phyloP scores from a whole-genome alignment of 2,888 invertebrate species.

The Drosophila barbarae region DNA sequence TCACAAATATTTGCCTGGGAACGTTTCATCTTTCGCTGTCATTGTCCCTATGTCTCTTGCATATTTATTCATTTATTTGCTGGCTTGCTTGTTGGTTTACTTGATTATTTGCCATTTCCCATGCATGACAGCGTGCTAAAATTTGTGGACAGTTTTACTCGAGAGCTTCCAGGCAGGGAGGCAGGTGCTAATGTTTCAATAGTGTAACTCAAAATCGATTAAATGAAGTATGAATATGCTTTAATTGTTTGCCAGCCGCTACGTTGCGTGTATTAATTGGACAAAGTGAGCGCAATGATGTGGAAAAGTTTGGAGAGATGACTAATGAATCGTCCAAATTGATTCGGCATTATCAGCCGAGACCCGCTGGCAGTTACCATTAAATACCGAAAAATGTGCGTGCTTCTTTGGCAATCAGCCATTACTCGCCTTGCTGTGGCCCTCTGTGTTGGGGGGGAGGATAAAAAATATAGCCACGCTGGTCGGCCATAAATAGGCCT shows the following conservation, averaged over 20 bases:
- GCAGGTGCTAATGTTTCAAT: constrained; percentile 10
- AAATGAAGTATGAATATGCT: constrained; percentile 16
- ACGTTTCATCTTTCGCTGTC: constrained; percentile 11
- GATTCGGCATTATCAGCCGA: constrained; percentile 11
- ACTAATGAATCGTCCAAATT: constrained; percentile 20
- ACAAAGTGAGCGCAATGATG: constrained; percentile 8
- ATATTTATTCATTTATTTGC: constrained; percentile 24
- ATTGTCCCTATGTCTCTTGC: neutral
- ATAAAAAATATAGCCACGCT: constrained; percentile 46
- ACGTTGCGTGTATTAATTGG: constrained; percentile 15
- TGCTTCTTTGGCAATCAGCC: constrained; percentile 51
- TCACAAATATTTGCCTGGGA: constrained; percentile 53
- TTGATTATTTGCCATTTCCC: constrained; percentile 40
- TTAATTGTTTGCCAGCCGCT: constrained; percentile 16
- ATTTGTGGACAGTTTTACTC: constrained; percentile 46
- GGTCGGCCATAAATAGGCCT: constrained; percentile 60
- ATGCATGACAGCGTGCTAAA: constrained; percentile 36
- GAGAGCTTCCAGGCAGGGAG: constrained; percentile 23
- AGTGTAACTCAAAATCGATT: constrained; percentile 26
- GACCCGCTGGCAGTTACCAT: constrained; percentile 3
- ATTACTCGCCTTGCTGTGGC: constrained; percentile 6
- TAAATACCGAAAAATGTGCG: constrained; percentile 26
- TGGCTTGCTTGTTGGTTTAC: constrained; percentile 19
- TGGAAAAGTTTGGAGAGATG: neutral
- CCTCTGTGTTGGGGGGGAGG: neutral